Evolutionary conservation across 1,140 invertebrate genomes (phyloP).

Genomic region (Meloidogyne floridensis): DNA sequence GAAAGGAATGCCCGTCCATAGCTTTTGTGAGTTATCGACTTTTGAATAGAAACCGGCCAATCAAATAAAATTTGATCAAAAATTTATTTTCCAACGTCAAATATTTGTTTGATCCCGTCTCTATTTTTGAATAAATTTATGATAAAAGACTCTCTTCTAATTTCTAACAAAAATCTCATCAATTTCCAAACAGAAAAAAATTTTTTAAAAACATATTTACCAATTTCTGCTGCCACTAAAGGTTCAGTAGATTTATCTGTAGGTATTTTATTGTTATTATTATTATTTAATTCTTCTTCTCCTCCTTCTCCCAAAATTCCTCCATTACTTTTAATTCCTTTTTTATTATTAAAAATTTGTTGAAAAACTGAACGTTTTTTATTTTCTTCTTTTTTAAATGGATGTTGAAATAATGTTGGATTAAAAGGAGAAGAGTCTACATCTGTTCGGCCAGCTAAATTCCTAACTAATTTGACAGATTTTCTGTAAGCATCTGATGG

Average conservation of each 20-base stretch:
- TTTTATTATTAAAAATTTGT: not conserved
- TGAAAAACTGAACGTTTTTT: not conserved
- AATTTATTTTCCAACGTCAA: too few species aligned
- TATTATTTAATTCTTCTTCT: not conserved
- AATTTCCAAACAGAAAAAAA: too few species aligned
- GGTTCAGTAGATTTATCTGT: slow-evolving; percentile 31
- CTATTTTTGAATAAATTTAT: too few species aligned
- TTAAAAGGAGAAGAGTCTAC: not conserved
- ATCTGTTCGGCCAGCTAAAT: slow-evolving; percentile 7
- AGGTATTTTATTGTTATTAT: slow-evolving; percentile 22
- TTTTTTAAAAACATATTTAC: not conserved
- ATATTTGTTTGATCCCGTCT: too few species aligned
- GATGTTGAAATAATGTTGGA: not conserved
- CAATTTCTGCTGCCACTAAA: slow-evolving; percentile 14
- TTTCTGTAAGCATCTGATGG: slow-evolving; percentile 24
- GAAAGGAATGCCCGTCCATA: too few species aligned
- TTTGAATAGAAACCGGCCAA: too few species aligned
- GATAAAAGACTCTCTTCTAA: too few species aligned
- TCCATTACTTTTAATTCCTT: not conserved
- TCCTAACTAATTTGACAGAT: slow-evolving; percentile 16
- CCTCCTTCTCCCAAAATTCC: not conserved
- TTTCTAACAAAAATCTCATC: too few species aligned
- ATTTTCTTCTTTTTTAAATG: not conserved
- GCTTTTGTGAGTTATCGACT: too few species aligned
- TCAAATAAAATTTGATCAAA: too few species aligned